phyloP scores from a whole-genome alignment of 2,113 vertebrate species.

The Echinops telfairi region DNA sequence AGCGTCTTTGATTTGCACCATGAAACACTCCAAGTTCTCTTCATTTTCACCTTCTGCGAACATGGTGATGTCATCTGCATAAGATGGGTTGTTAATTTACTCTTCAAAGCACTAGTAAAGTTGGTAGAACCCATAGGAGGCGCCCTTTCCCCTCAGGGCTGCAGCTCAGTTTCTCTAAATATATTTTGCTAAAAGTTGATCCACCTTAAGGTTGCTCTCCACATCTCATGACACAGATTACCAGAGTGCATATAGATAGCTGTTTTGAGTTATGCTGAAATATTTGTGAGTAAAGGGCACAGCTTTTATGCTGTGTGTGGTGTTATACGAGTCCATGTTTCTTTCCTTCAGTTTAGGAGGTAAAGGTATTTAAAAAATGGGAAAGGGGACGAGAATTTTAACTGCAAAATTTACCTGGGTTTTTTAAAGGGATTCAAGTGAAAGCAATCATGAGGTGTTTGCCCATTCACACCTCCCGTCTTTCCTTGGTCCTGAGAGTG shows the following conservation, averaged over 20 bases:
- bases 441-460: neutral
- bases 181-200: neutral
- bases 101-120: neutral
- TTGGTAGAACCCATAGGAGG: neutral
- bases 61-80: neutral
- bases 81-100: neutral
- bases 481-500: neutral
- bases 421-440: neutral
- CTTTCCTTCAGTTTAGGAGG: neutral
- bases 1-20: too few species aligned
- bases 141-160: neutral
- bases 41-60: too few species aligned
- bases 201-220: neutral
- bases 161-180: neutral
- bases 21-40: too few species aligned
- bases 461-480: too few species aligned
- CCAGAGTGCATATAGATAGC: neutral
- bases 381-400: neutral
- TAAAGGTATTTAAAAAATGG: neutral
- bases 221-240: neutral
- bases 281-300: neutral
- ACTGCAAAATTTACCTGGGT: neutral
- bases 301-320: neutral
- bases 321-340: neutral
- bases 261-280: neutral